Evolutionary conservation across 1,140 invertebrate species (phyloP), one percentile per base, ranked within the genome.

Genomic region (Drosophila ananassae): DNA sequence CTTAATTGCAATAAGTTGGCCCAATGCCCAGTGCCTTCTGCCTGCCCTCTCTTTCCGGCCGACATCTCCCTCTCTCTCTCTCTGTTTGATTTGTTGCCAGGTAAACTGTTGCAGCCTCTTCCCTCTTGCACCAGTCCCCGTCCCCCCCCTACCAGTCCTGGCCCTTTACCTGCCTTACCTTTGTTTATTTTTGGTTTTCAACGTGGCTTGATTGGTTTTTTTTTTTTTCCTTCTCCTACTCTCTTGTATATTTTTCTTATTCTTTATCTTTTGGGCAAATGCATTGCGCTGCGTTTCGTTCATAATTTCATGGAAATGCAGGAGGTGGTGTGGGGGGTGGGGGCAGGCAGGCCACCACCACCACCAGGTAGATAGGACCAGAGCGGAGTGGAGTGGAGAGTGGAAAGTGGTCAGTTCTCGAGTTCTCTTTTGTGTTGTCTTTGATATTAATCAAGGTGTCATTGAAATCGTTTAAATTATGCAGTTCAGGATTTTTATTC

Each of bases 361-460:
- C 1, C 13, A 37, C 24, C 37, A 12, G 41, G 37, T 37, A 21
- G 37, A 47, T 46, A 13, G 48, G 41, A 34, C 17, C 17, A 56
- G 50, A 28, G 34, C 54, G 24, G 60, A 5, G 52, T 58, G 51
- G 59, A 60, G 57, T 66, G 32, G 44, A 48, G n/a, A 10, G 39
- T n/a, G 32, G 44, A 48, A 32, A 68, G 50, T 54, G 72, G 75
- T 57, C 79, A 63, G 75, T 68, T 75, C 41, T 75, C 44, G 63
- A 53, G 55, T 67, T 67, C 39, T 56, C 37, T 76, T 52, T 74
- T 75, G 67, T 76, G 77, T 69, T 71, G 85, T 56, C 73, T 79
- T 90, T 90, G 83, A 90, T 90, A 90, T 90, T 90, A 90, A 90
- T 90, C 89, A 90, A 90, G 80, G 89, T 90, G 89, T 90, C 89